phyloP scores from a whole-genome alignment of 2,113 vertebrate species.

The Notiomystis cincta region DNA sequence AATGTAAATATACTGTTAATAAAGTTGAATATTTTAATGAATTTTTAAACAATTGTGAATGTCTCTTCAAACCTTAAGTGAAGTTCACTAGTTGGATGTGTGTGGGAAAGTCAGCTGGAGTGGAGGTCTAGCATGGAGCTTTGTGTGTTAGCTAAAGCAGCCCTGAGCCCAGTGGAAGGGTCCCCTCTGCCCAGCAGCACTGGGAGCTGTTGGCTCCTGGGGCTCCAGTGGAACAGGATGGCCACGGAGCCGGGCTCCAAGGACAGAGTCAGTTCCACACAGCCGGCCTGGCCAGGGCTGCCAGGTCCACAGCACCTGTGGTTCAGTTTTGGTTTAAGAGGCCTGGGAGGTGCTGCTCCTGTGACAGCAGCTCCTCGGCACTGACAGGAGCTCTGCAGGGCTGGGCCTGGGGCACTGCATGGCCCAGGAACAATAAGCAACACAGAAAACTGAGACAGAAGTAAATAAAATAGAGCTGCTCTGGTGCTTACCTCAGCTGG shows the following conservation, averaged over 20 bases:
- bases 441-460: neutral
- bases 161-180: neutral
- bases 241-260: fast-evolving
- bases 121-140: neutral
- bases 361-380: fast-evolving
- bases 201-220: neutral
- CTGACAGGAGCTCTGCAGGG: neutral
- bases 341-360: neutral
- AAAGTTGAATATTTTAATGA: slow-evolving; percentile 88
- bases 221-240: fast-evolving
- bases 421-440: fast-evolving
- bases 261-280: fast-evolving
- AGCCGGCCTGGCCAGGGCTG: neutral
- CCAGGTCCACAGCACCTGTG: fast-evolving
- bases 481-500: neutral
- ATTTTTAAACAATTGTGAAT: slow-evolving; percentile 55
- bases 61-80: neutral
- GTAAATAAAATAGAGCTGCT: fast-evolving
- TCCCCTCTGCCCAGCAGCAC: neutral
- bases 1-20: slow-evolving; percentile 83
- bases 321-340: too few species aligned
- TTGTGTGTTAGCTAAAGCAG: neutral
- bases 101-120: too few species aligned
- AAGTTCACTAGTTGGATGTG: neutral
- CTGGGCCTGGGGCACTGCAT: neutral